Evolutionary conservation across 2,113 vertebrate species (phyloP), one percentile per base, ranked within the genome.

Genomic region (Gallinago media): DNA sequence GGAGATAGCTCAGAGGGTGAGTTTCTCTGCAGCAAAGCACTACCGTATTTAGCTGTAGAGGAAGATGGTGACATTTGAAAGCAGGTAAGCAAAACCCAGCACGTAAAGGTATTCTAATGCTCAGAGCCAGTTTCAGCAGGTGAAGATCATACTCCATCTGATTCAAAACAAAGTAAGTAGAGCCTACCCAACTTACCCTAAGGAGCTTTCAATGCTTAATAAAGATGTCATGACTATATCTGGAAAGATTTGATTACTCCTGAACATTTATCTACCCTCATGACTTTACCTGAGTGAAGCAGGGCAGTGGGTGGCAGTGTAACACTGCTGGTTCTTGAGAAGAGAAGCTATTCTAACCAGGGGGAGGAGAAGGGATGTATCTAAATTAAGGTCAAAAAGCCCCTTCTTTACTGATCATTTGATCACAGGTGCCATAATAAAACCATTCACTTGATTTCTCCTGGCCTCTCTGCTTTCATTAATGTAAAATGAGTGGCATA

Each of bases 231-330:
- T 2, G 2, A 38, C 26, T 55, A 7, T 47, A 56, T n/a, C 50
- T 92, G 72, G 61, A 50, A 81, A 93, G 70, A 31, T 29, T 20
- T 84, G 56, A 59, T 91, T 95, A 73, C 31, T 88, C 85, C 47
- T 49, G 49, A 92, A n/a, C 16, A 2, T 66, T 88, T 62, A 79
- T 78, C 20, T 80, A 68, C 82, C 65, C 56, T 94, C 34, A 25
- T 50, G 68, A 16, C 23, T 85, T 86, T 32, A 89, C 86, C 80
- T 92, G 36, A 36, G 73, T 66, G 49, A 71, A 94, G 74, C 0
- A 7, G 27, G 50, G 96, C 96, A 95, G 97, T 67, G 96, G 95
- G 92, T 97, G 94, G 94, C 96, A 94, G 88, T 96, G 68, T 97
- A 96, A 91, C 31, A 0, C 95, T 92, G 68, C 67, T 73, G 34